Percentiles rank a stretch among this genome's conserved stretches.
These are phyloP conservation scores for Galago senegalensis DNA, from an alignment of 2,797 vertebrate species.

Conservation along the genomic window DNA sequence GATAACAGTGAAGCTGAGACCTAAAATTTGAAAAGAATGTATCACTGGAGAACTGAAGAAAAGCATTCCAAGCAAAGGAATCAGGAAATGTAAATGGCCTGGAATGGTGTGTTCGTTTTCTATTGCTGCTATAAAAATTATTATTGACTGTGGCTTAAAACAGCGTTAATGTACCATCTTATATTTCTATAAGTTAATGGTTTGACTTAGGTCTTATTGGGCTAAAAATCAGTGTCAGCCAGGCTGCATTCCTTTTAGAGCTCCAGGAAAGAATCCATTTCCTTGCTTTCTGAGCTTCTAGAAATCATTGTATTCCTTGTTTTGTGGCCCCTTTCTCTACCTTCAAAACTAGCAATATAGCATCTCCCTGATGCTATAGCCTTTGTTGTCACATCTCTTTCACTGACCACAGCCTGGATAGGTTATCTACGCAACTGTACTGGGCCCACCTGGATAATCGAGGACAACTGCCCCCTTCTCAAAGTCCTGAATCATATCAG, in stretches of 20 bases:
- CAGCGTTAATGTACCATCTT: not conserved
- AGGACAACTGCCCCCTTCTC: not conserved
- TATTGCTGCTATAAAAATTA: not conserved
- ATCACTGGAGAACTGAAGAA: not conserved
- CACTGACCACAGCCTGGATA: not conserved
- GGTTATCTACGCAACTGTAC: not conserved
- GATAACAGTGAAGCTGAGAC: not conserved
- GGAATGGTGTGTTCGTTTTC: not conserved
- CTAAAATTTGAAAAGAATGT: not conserved
- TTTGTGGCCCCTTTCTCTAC: not conserved
- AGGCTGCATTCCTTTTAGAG: not conserved
- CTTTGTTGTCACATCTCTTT: not conserved
- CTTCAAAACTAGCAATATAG: not conserved
- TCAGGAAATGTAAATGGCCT: not conserved
- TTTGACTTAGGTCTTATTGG: not conserved
- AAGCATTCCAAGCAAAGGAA: not conserved
- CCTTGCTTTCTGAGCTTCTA: not conserved
- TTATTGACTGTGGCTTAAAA: not conserved
- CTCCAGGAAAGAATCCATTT: not conserved
- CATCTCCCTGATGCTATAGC: too few species aligned
- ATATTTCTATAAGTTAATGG: not conserved
- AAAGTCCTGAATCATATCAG: not conserved
- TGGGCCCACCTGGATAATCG: not conserved
- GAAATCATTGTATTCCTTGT: not conserved
- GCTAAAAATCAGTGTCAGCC: not conserved